Base-by-base conservation (phyloP, 1,140 invertebrate species). In the Galleria mellonella region DNA sequence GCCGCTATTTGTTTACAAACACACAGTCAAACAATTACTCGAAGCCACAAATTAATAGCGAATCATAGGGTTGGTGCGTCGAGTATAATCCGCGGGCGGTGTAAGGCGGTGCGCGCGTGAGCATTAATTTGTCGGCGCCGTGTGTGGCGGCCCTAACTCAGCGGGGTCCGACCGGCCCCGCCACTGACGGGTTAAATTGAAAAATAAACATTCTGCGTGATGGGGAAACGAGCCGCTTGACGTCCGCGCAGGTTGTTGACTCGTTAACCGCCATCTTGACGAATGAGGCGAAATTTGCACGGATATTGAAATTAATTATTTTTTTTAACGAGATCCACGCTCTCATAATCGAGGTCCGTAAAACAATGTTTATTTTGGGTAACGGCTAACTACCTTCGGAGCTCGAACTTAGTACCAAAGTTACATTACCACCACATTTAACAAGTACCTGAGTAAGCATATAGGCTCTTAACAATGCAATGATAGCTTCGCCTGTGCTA, bases 121-220 rank as follows among this genome's bases (percentile, higher is more conserved):
- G 46, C 55, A 45, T 47, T 68, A 59, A 59, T 33, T 31, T 59
- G 56, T 38, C 44, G 56, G 29, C 56, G 47, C 47, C 37, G 51
- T 59, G 54, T 56, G 54, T 51, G 54, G 54, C 54, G 48, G 44
- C 54, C 54, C 54, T 55, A 51, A 55, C 47, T 55, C 53, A 48
- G 38, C 42, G 39, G 35, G 36, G 45, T 48, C 47, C 62, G 58
- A 65, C 44, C 63, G 36, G 45, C 50, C 47, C 62, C 56, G 66
- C 44, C 63, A 61, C 59, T 69, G 72, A 73, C 70, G 70, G 75
- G 49, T 57, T 50, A 62, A 76, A 75, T 77, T 79, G 73, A 75
- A 79, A 79, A 79, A 79, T 77, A 79, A 79, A 78, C 72, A 79
- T 41, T 27, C 50, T 59, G 66, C 63, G 56, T 63, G 70, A 70